These are phyloP conservation scores for Aspidapion aeneum DNA, from an alignment of 2,888 invertebrate genomes.

Conservation along the genomic window DNA sequence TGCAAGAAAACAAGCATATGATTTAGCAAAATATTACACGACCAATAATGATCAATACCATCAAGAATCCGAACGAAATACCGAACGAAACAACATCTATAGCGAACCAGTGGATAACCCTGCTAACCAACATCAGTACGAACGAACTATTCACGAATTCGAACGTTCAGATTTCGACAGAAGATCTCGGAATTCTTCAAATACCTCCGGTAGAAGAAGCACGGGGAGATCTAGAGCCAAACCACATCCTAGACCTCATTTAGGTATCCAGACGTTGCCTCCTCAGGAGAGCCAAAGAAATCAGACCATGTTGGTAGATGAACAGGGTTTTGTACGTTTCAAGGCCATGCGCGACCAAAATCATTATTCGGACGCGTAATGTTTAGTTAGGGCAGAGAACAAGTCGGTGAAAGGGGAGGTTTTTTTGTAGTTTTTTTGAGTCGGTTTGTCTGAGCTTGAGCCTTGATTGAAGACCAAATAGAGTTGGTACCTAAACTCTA, in stretches of 20 bases:
- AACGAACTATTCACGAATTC: slow-evolving; percentile 51
- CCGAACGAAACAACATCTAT: slow-evolving; percentile 53
- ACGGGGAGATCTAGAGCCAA: slow-evolving; percentile 48
- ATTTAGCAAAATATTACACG: slow-evolving; percentile 44
- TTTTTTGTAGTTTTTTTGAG: slow-evolving; percentile 31
- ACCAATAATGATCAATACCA: slow-evolving; percentile 43
- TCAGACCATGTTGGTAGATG: slow-evolving; percentile 81
- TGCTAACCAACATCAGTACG: slow-evolving; percentile 42
- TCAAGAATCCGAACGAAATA: slow-evolving; percentile 42
- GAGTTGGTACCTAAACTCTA: no score
- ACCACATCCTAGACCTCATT: slow-evolving; percentile 49
- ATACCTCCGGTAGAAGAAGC: slow-evolving; percentile 45
- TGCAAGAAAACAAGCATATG: slow-evolving; percentile 39
- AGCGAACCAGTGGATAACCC: slow-evolving; percentile 46
- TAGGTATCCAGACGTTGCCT: slow-evolving; percentile 56
- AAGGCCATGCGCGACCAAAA: slow-evolving; percentile 56
- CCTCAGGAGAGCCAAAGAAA: slow-evolving; percentile 54
- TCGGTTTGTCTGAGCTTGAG: no score
- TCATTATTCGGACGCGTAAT: slow-evolving; percentile 47
- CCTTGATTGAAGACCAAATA: no score
- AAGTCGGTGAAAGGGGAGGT: slow-evolving; percentile 36
- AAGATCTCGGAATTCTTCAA: slow-evolving; percentile 44
- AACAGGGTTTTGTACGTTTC: slow-evolving; percentile 86
- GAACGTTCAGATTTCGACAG: slow-evolving; percentile 58
- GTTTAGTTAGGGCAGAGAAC: slow-evolving; percentile 34